Evolutionary conservation across 2,888 invertebrate genomes (phyloP).

Genomic region (Synergus gifuensis): DNA sequence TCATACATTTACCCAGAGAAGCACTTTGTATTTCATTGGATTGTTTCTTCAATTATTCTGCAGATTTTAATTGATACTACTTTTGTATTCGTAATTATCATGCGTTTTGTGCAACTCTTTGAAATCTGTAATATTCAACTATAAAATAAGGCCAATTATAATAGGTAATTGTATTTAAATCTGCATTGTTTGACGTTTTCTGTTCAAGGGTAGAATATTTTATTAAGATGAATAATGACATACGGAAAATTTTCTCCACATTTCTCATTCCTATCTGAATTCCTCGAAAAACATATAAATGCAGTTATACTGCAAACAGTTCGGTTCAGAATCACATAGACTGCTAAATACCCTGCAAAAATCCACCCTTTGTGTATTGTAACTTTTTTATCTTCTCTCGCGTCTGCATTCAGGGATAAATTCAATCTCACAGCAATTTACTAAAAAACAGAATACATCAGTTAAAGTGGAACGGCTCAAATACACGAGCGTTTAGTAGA

Average conservation of each 20-base stretch:
- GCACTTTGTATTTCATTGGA: neutral
- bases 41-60: neutral
- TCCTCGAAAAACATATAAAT: neutral
- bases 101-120: neutral
- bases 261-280: neutral
- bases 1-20: neutral
- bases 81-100: neutral
- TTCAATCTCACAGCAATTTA: neutral
- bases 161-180: neutral
- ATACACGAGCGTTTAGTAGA: neutral
- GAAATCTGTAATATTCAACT: neutral
- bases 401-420: neutral
- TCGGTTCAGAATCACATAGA: neutral
- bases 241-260: neutral
- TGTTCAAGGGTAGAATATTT: neutral
- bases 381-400: slow-evolving; percentile 1
- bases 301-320: neutral
- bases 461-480: neutral
- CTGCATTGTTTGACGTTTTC: neutral
- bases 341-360: neutral
- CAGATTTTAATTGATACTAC: neutral
- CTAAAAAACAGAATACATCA: neutral
- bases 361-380: neutral
- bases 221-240: neutral
- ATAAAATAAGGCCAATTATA: neutral